These are phyloP conservation scores for Saccostrea glomerata DNA, from an alignment of 1,140 invertebrate genomes.

Conservation along the genomic window DNA sequence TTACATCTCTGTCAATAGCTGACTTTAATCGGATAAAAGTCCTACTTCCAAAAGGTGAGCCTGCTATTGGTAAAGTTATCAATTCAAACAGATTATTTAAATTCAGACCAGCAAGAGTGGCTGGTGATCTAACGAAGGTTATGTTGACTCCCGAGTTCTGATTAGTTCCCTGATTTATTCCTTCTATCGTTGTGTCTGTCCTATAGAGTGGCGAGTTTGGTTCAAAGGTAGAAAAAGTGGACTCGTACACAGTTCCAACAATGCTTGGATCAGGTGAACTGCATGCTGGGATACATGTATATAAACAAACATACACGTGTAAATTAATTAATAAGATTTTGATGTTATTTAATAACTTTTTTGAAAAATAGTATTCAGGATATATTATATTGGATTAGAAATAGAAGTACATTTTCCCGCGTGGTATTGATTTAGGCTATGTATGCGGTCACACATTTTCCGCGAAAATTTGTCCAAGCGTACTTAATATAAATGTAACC, in stretches of 20 bases:
- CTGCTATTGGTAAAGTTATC: not conserved
- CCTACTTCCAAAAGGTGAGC: constrained; percentile 22
- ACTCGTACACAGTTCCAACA: not conserved
- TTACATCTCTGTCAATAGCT: constrained; percentile 61
- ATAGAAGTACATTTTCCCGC: too few species aligned
- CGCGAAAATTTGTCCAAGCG: too few species aligned
- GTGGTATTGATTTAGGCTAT: too few species aligned
- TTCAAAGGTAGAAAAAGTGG: not conserved
- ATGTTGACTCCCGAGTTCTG: not conserved
- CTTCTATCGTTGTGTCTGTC: constrained; percentile 43
- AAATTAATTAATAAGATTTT: too few species aligned
- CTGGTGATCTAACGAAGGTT: not conserved
- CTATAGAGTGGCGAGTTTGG: constrained; percentile 12
- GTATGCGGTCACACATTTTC: too few species aligned
- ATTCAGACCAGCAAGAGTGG: constrained; percentile 16
- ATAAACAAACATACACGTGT: too few species aligned
- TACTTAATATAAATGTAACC: too few species aligned
- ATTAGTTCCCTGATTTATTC: not conserved
- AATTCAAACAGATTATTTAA: constrained; percentile 12
- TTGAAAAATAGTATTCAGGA: too few species aligned
- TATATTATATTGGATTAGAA: too few species aligned
- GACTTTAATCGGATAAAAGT: constrained; percentile 47
- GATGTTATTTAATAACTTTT: too few species aligned
- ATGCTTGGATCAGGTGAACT: not conserved
- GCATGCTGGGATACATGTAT: not conserved